Base-by-base conservation (phyloP, 2,113 vertebrate genomes). In the Tapirus terrestris region DNA sequence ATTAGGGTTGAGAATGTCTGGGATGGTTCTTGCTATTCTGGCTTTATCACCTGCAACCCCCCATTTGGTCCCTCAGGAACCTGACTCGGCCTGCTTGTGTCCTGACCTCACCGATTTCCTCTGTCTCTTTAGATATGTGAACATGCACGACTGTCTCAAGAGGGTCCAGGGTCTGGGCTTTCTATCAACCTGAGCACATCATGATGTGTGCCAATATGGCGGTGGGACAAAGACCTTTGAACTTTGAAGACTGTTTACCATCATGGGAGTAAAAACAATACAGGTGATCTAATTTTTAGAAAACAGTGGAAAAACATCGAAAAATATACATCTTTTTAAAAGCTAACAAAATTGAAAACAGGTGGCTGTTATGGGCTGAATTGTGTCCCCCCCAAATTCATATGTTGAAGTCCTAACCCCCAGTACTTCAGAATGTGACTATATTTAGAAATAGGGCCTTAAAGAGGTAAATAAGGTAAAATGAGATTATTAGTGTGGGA, bases 351-450 rank as follows among this genome's bases (percentile, higher is more conserved):
- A 36, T 33, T 36, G 43, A 67, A 92, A 63, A 25, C 72, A 29
- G 29, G 17, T 8, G 8, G 27, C 45, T 82, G 1, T 51, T 27
- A 11, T 0, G 33, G 31, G 23, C 21, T 48, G 39, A 67, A 25
- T 13, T 23, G 8, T 16, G 13, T 17, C n/a, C 3, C 10, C 2
- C 20, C 4, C 0, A 53, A 11, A n/a, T 85, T 36, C 7, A 13
- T 43, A 10, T 31, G 7, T 33, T 45, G 33, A 73, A 61, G 14
- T 53, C 33, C 4, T 27, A 76, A 72, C 14, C 45, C 58, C 29
- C 5, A 6, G 14, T 12, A 39, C 14, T 21, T 72, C 43, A 23
- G 77, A 58, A 65, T n/a, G 63, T 10, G 60, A 53, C 60, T 65
- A 3, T 9, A 45, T 76, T 53, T 72, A 73, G 25, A 85, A 39